phyloP scores from a whole-genome alignment of 2,797 vertebrate species.

The Rhabdophis nuchalis region DNA sequence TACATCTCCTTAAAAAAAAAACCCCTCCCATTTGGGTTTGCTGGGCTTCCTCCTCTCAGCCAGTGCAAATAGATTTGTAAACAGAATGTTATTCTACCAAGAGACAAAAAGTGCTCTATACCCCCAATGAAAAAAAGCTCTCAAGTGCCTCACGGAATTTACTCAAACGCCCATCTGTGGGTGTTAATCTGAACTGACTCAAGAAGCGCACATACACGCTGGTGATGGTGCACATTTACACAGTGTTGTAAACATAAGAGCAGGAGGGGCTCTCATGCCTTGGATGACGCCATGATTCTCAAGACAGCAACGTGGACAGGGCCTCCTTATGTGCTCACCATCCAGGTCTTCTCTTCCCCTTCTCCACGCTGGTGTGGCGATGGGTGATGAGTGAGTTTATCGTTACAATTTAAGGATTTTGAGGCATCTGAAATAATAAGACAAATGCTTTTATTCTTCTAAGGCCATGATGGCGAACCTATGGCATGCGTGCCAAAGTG shows the following conservation, averaged over 20 bases:
- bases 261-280: not conserved
- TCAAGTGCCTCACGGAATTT: not conserved
- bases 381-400: not conserved
- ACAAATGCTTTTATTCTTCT: not conserved
- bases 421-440: not conserved
- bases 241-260: not conserved
- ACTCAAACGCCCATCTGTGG: not conserved
- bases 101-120: not conserved
- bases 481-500: too few relatives aligned
- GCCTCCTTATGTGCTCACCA: not conserved
- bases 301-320: not conserved
- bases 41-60: not conserved
- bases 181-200: not conserved
- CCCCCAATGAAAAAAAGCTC: not conserved
- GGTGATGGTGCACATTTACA: not conserved
- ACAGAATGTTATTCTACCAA: not conserved
- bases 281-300: not conserved
- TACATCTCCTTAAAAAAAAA: not conserved
- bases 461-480: too few relatives aligned
- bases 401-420: not conserved
- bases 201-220: not conserved
- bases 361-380: not conserved
- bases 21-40: not conserved
- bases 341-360: not conserved
- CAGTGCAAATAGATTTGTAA: not conserved